These are phyloP conservation scores for Pandemis cinnamomeana DNA, from an alignment of 2,888 invertebrate genomes.

Conservation along the genomic window DNA sequence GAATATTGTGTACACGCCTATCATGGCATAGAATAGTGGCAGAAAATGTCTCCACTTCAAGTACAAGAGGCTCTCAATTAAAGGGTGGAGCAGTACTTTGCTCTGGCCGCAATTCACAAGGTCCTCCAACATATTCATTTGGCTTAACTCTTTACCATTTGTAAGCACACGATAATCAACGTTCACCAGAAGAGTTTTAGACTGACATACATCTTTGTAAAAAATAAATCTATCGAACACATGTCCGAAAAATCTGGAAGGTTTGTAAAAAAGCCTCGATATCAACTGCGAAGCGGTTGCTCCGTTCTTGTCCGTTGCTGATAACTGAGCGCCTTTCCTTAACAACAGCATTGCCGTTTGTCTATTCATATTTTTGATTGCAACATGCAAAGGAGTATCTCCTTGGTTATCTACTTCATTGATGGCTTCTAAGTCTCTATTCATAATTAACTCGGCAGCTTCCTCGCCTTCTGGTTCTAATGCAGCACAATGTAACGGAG, in stretches of 20 bases:
- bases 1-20: not conserved
- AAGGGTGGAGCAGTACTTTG: slow-evolving; percentile 12
- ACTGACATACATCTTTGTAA: not conserved
- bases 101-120: slow-evolving; percentile 17
- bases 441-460: slow-evolving; percentile 9
- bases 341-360: not conserved
- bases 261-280: not conserved
- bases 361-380: not conserved
- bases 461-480: not conserved
- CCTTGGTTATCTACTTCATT: not conserved
- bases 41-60: slow-evolving; percentile 16
- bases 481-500: slow-evolving; percentile 3
- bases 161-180: slow-evolving; percentile 4
- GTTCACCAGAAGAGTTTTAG: not conserved
- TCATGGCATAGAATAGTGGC: slow-evolving; percentile 4
- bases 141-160: not conserved
- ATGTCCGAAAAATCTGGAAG: not conserved
- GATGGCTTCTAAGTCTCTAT: not conserved
- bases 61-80: slow-evolving; percentile 22
- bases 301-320: not conserved
- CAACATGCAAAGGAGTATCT: not conserved
- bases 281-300: not conserved
- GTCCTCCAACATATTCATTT: slow-evolving; percentile 20
- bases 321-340: not conserved
- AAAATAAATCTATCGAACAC: slow-evolving; percentile 13